Conservation (phyloP, 2,113 vertebrate species). For the Peromyscus leucopus region DNA sequence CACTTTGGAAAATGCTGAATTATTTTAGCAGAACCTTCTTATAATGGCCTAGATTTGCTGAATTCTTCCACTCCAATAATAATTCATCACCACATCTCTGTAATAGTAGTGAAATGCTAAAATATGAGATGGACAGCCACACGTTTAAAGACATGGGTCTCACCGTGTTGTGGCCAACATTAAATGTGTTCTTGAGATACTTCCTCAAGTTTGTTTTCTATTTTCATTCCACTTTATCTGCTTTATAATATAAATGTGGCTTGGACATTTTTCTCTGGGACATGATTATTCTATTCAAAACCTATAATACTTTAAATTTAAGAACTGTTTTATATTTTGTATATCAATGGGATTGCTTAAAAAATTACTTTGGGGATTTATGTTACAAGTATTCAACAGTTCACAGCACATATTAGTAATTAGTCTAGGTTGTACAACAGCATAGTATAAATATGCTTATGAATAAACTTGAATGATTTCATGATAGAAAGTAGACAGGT, state of each 20-base stretch:
- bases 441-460: neutral
- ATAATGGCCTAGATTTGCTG: neutral
- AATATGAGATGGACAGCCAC: neutral
- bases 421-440: neutral
- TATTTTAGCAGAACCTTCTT: constrained; percentile 31
- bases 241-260: neutral
- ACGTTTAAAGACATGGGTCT: neutral
- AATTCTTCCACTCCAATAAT: constrained; percentile 52
- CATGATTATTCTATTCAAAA: neutral
- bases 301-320: neutral
- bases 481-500: neutral
- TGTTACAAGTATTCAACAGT: neutral
- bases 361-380: neutral
- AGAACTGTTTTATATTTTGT: neutral
- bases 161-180: neutral
- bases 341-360: neutral
- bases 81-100: neutral
- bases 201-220: neutral
- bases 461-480: neutral
- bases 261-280: neutral
- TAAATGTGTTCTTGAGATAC: neutral
- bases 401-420: neutral
- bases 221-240: neutral
- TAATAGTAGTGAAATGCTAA: constrained; percentile 7
- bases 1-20: neutral